phyloP scores from a whole-genome alignment of 2,797 vertebrate genomes.

The Acrossocheilus wenchowensis region DNA sequence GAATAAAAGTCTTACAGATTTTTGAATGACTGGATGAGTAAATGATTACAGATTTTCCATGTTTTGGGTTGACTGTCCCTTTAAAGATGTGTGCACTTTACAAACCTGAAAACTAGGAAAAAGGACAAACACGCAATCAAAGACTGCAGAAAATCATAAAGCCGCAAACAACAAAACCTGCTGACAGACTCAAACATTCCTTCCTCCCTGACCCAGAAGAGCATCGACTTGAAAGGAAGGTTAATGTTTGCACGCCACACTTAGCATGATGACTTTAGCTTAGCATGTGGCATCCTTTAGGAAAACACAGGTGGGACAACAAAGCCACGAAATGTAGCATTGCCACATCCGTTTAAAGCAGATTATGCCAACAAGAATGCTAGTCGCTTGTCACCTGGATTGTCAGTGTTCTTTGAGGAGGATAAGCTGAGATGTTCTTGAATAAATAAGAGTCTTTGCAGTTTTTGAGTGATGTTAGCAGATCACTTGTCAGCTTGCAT shows the following conservation, averaged over 20 bases:
- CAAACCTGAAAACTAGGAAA: not conserved
- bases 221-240: constrained; percentile 57
- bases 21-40: not conserved
- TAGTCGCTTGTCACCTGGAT: constrained; percentile 42
- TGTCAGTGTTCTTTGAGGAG: constrained; percentile 35
- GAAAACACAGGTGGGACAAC: constrained; percentile 64
- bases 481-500: constrained; percentile 24
- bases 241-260: constrained; percentile 61
- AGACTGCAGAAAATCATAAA: constrained; percentile 26
- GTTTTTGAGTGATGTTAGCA: constrained; percentile 22
- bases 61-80: not conserved
- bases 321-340: constrained; percentile 41
- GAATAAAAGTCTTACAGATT: not conserved
- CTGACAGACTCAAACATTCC: constrained; percentile 50
- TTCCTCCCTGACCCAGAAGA: constrained; percentile 55
- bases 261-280: constrained; percentile 46
- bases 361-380: constrained; percentile 19
- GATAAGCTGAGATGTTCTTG: constrained; percentile 27
- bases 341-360: constrained; percentile 13
- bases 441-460: constrained; percentile 36
- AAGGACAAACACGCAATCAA: not conserved
- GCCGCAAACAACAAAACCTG: constrained; percentile 53
- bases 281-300: constrained; percentile 44
- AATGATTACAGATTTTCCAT: not conserved
- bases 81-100: not conserved